Percentiles rank a stretch among this genome's conserved stretches.
These are phyloP conservation scores for Bubalus kerabau DNA, from an alignment of 2,113 vertebrate genomes.

Conservation along the genomic window DNA sequence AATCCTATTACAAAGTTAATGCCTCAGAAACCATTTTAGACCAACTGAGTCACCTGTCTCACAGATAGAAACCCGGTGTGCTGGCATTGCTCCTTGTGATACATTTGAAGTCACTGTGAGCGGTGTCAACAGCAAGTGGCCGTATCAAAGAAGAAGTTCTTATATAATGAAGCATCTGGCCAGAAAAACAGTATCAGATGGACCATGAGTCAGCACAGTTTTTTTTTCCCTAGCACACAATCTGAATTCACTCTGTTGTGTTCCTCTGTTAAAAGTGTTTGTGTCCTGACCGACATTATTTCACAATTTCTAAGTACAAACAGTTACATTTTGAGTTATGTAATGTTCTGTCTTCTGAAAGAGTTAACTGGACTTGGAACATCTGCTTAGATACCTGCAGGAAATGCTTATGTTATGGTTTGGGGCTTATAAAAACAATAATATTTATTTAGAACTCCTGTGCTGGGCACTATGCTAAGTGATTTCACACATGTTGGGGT, in stretches of 20 bases:
- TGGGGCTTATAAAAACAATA: neutral
- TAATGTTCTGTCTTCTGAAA: neutral
- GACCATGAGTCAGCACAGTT: conserved; percentile 14
- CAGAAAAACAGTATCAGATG: conserved; percentile 53
- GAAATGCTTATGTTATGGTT: neutral
- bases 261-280: neutral
- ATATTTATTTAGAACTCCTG: neutral
- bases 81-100: neutral
- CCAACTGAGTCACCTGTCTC: neutral
- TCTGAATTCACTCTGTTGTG: neutral
- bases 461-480: neutral
- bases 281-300: neutral
- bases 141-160: neutral
- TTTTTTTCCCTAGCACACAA: neutral
- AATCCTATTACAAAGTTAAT: neutral
- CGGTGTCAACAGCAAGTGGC: neutral
- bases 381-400: neutral
- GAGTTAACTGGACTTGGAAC: neutral
- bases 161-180: conserved; percentile 43
- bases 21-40: neutral
- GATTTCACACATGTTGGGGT: neutral
- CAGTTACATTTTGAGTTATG: neutral
- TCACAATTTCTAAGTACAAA: neutral
- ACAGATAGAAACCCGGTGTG: neutral
- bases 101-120: conserved; percentile 14